Evolutionary conservation across 2,797 vertebrate genomes (phyloP), one percentile per base, ranked within the genome.

Genomic region (Danionella dracula): DNA sequence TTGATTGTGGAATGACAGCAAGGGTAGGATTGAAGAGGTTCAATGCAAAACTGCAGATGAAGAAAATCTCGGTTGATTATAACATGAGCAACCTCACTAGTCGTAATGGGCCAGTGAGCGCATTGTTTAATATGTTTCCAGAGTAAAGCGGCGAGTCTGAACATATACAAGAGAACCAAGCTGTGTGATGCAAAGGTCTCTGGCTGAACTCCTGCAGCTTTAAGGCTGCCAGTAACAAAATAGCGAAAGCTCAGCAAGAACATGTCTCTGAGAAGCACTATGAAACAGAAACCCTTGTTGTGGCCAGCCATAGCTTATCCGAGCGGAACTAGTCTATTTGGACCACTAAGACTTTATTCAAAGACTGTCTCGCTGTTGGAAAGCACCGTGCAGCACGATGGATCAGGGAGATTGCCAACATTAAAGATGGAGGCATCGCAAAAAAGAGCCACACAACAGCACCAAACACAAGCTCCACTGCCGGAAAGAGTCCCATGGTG

Each of bases 201-300:
- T 78, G 79, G 76, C 73, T 79, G 78, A 82, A 76, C 76, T 67
- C 53, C 46, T 74, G 63, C 60, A 45, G 58, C 57, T 69, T 42
- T 13, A n/a, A 48, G 60, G 45, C 60, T 73, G 70, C 76, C 79
- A 78, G 72, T 68, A 69, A 63, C 70, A 31, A 23, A 50, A 75
- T 51, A 65, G 68, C 15, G 45, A 64, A 71, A 51, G 38, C 23
- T 42, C 29, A 8, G 67, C 51, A 53, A 58, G 66, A 66, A 66
- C 57, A 48, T 66, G 62, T 57, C 57, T 69, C 53, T 29, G 64
- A 49, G 72, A 58, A 57, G 66, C 27, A 62, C 55, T 55, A 70
- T 53, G 70, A 67, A 72, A 79, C 68, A 75, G 68, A 61, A 79
- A 58, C 73, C 68, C 59, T 70, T 45, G 54, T 70, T 71, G 70